These are phyloP conservation scores for Xiphophorus birchmanni DNA, from an alignment of 2,797 vertebrate species.

Conservation along the genomic window DNA sequence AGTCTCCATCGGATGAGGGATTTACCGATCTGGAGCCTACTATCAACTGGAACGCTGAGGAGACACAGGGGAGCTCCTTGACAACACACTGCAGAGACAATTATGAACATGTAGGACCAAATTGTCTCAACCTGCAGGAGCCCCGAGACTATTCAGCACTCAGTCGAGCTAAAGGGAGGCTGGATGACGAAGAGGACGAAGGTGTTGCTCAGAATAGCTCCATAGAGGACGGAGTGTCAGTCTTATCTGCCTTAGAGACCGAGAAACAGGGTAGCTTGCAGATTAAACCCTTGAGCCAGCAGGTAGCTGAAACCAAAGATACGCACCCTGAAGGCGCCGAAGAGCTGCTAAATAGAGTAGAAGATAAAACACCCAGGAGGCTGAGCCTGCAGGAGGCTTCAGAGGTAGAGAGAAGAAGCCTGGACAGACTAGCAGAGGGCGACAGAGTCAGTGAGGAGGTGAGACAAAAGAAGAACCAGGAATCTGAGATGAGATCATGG, in stretches of 20 bases:
- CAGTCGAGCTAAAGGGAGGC: slow-evolving; percentile 41
- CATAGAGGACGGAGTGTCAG: slow-evolving; percentile 63
- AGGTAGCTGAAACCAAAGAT: slow-evolving; percentile 54
- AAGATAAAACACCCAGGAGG: slow-evolving; percentile 24
- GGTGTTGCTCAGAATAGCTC: slow-evolving; percentile 71
- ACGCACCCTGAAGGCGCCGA: slow-evolving; percentile 34
- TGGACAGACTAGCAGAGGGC: slow-evolving; percentile 63
- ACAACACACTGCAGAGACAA: slow-evolving; percentile 52
- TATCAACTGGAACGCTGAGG: slow-evolving; percentile 63
- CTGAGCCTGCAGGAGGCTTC: slow-evolving; percentile 60
- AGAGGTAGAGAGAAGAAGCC: slow-evolving; percentile 49
- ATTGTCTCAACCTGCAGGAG: slow-evolving; percentile 7
- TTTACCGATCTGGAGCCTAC: slow-evolving; percentile 87
- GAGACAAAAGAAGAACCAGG: slow-evolving; percentile 80
- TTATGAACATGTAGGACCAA: slow-evolving; percentile 29
- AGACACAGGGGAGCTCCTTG: slow-evolving; percentile 54
- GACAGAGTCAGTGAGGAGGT: slow-evolving; percentile 66
- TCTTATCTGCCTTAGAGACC: slow-evolving; percentile 51
- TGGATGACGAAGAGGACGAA: slow-evolving; percentile 70
- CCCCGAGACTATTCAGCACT: slow-evolving; percentile 14
- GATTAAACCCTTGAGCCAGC: slow-evolving; percentile 24
- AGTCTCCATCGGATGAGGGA: slow-evolving; percentile 85
- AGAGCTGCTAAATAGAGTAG: slow-evolving; percentile 40
- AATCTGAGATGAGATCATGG: slow-evolving; percentile 93
- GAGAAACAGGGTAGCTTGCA: slow-evolving; percentile 34